Conservation (phyloP, 2,113 vertebrate species). For the Eurystomus gularis region DNA sequence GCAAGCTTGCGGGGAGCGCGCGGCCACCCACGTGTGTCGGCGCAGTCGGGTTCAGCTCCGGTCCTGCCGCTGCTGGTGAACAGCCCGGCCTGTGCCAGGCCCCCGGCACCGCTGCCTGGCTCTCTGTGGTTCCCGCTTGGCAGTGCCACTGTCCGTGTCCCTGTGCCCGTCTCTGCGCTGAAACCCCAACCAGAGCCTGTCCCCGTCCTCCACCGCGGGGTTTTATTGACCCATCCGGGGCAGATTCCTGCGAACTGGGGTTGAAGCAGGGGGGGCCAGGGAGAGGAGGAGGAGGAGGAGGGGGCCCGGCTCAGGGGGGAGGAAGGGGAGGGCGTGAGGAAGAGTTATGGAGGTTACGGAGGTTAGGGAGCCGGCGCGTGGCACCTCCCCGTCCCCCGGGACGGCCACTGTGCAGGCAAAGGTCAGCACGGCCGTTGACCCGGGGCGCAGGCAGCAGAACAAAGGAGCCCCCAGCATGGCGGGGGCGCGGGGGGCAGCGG, state of each 20-base stretch:
- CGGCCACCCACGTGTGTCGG: neutral
- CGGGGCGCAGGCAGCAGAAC: constrained; percentile 17
- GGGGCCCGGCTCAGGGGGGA: neutral
- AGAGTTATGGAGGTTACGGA: constrained; percentile 48
- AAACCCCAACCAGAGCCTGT: accelerated
- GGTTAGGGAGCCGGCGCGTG: constrained; percentile 16
- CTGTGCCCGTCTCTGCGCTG: accelerated
- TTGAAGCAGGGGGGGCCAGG: neutral
- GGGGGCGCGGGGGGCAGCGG: neutral
- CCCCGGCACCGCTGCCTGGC: accelerated
- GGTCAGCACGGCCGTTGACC: constrained; percentile 35
- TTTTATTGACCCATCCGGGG: neutral
- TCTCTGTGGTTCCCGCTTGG: accelerated
- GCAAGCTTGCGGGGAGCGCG: accelerated
- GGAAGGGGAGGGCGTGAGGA: constrained; percentile 43
- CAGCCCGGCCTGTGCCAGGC: accelerated
- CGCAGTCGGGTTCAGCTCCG: neutral
- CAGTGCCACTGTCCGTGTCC: accelerated
- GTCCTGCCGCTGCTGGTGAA: neutral
- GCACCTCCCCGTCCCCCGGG: constrained; percentile 2
- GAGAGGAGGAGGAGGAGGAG: neutral
- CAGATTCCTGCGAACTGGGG: neutral
- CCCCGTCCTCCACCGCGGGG: neutral
- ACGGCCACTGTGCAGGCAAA: constrained; percentile 10
- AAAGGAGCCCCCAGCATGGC: neutral